Evolutionary conservation across 1,140 invertebrate genomes (phyloP).

Genomic region (Drosophila arizonae): DNA sequence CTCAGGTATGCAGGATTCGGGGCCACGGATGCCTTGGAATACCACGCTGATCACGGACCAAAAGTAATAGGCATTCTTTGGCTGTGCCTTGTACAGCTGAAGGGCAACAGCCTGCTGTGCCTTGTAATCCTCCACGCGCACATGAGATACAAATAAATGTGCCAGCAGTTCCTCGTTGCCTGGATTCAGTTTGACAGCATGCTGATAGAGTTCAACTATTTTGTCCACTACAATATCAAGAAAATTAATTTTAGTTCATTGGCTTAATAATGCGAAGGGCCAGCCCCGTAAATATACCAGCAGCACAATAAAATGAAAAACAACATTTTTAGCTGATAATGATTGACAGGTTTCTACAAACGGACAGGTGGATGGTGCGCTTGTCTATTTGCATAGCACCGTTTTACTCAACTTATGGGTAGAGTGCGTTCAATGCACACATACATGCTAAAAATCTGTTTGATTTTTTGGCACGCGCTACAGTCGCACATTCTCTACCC

Average conservation of each 20-base stretch:
- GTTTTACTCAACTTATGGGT: neutral
- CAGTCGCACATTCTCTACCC: slow-evolving; percentile 40
- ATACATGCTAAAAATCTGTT: slow-evolving; percentile 5
- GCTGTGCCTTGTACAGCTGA: slow-evolving; percentile 93
- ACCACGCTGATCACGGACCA: slow-evolving; percentile 98
- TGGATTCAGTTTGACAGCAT: slow-evolving; percentile 92
- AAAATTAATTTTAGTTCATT: neutral
- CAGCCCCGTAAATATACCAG: no score
- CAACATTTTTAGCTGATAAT: neutral
- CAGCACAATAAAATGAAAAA: neutral
- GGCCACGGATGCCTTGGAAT: slow-evolving; percentile 86
- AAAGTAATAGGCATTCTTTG: slow-evolving; percentile 98
- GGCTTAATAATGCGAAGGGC: neutral
- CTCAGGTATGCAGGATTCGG: slow-evolving; percentile 83
- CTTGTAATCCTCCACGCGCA: slow-evolving; percentile 94
- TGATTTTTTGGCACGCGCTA: slow-evolving; percentile 60
- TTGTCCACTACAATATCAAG: slow-evolving; percentile 88
- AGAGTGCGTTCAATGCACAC: neutral
- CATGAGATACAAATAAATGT: slow-evolving; percentile 97
- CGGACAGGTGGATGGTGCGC: neutral
- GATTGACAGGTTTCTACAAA: neutral
- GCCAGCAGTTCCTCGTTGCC: slow-evolving; percentile 95
- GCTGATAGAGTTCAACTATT: slow-evolving; percentile 95
- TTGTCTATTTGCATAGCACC: neutral
- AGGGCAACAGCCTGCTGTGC: slow-evolving; percentile 95